Percentiles rank a stretch among this genome's conserved stretches.
phyloP scores from a whole-genome alignment of 1,140 invertebrate genomes.

The Drosophila pseudoananassae region DNA sequence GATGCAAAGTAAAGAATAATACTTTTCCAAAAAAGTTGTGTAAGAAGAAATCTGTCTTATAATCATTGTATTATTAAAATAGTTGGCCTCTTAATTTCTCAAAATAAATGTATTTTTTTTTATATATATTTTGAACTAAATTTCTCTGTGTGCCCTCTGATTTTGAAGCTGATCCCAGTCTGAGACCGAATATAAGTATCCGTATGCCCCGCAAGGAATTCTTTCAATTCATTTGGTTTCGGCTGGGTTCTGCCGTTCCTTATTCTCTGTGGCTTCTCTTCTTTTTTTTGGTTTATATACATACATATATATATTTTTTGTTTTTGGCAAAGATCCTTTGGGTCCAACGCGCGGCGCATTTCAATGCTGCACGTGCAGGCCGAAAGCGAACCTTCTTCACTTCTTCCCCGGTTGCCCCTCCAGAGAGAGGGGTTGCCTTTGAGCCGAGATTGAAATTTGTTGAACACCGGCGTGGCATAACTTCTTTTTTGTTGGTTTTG shows the following conservation, averaged over 20 bases:
- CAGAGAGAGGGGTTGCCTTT: conserved; percentile 45
- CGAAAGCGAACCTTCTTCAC: conserved; percentile 42
- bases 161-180: conserved; percentile 18
- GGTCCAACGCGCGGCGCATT: conserved; percentile 75
- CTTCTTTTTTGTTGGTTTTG: conserved; percentile 42
- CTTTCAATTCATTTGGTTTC: conserved; percentile 76
- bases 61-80: no score
- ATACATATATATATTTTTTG: conserved; percentile 17
- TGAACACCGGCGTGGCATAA: conserved; percentile 79
- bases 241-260: conserved; percentile 1
- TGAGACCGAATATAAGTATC: conserved; percentile 25
- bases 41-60: no score
- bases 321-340: conserved; percentile 73
- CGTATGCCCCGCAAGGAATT: conserved; percentile 72
- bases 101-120: no score
- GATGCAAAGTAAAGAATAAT: no score
- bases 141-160: background rate
- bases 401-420: conserved; percentile 9
- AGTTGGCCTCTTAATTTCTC: no score
- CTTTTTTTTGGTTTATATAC: conserved; percentile 1
- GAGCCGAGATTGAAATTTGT: conserved; percentile 80
- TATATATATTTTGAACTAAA: background rate
- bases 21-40: no score
- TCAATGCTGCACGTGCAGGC: conserved; percentile 78
- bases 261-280: background rate